Evolutionary conservation across 1,140 invertebrate genomes (phyloP).

Genomic region (Drosophila simulans): DNA sequence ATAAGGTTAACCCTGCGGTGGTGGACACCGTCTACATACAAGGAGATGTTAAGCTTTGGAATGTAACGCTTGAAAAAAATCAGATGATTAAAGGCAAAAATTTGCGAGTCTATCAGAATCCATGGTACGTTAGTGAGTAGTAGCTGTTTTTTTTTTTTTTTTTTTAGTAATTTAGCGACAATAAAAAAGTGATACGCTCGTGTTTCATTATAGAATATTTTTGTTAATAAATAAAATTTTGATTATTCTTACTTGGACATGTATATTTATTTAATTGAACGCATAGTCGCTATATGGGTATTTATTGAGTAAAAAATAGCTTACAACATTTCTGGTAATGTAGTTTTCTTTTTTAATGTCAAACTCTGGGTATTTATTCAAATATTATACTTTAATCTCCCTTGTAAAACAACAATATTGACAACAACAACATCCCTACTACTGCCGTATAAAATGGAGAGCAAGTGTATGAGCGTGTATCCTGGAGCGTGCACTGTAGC

Average conservation of each 20-base stretch:
- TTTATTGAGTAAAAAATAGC: not conserved
- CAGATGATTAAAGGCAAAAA: conserved; percentile 56
- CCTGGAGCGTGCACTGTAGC: conserved; percentile 42
- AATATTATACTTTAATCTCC: not conserved
- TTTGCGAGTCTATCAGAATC: conserved; percentile 73
- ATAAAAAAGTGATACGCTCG: conserved; percentile 43
- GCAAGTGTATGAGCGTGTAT: conserved; percentile 36
- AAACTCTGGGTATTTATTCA: not conserved
- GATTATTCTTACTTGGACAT: not conserved
- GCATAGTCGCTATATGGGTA: not conserved
- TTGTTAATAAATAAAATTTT: conserved; percentile 18
- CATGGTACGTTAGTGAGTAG: conserved; percentile 41
- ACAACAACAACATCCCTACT: conserved; percentile 1
- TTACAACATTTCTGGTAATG: not conserved
- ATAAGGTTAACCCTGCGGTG: conserved; percentile 58
- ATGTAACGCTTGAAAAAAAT: conserved; percentile 70
- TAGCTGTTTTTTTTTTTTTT: conserved; percentile 24
- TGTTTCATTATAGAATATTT: conserved; percentile 8
- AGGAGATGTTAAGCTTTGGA: conserved; percentile 84
- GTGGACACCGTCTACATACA: conserved; percentile 85
- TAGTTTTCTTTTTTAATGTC: not conserved
- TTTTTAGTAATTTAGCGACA: conserved; percentile 51
- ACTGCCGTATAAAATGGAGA: not conserved
- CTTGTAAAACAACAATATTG: not conserved
- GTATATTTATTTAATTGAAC: not conserved